Percentiles rank a stretch among this genome's conserved stretches.
phyloP scores from a whole-genome alignment of 2,888 invertebrate genomes.

The Andrena bicolor region DNA sequence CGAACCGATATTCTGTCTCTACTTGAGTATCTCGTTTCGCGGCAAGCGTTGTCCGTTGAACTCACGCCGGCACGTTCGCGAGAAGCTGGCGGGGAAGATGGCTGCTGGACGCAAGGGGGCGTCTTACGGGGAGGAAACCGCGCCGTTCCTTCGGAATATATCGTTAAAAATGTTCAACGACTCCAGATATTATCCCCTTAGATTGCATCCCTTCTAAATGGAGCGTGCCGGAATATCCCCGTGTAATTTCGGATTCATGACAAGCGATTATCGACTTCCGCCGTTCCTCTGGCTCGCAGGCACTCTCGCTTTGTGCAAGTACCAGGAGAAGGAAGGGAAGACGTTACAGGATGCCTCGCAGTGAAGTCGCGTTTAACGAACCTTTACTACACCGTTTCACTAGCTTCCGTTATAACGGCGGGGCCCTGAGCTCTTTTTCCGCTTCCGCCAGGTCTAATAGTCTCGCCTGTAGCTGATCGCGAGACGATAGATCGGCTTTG shows the following conservation, averaged over 20 bases:
- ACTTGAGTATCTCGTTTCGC: slow-evolving; percentile 10
- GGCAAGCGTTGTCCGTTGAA: slow-evolving; percentile 16
- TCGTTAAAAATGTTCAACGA: slow-evolving; percentile 10
- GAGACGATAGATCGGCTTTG: slow-evolving; percentile 27
- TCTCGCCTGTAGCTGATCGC: slow-evolving; percentile 7
- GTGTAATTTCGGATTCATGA: slow-evolving; percentile 59
- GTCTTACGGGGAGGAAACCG: slow-evolving; percentile 1
- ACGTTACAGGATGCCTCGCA: slow-evolving; percentile 33
- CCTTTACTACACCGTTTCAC: slow-evolving; percentile 49
- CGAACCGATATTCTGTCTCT: neutral
- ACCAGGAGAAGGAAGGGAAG: slow-evolving; percentile 2
- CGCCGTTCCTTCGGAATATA: neutral
- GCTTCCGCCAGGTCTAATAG: slow-evolving; percentile 21
- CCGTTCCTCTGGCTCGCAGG: slow-evolving; percentile 4
- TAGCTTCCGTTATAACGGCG: slow-evolving; percentile 29
- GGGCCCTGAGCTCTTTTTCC: slow-evolving; percentile 27
- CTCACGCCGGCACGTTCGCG: slow-evolving; percentile 2
- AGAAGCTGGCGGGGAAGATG: neutral
- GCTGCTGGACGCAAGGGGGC: slow-evolving; percentile 1
- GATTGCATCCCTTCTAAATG: slow-evolving; percentile 36
- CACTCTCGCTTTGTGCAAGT: slow-evolving; percentile 43
- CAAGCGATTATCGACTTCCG: slow-evolving; percentile 62
- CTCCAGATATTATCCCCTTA: slow-evolving; percentile 40
- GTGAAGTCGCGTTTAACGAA: slow-evolving; percentile 57
- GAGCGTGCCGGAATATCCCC: slow-evolving; percentile 33